A percentile compares a stretch with the other conserved stretches of the same genome.
Conservation (phyloP, 2,113 vertebrate species). For the Varanus salvator region DNA sequence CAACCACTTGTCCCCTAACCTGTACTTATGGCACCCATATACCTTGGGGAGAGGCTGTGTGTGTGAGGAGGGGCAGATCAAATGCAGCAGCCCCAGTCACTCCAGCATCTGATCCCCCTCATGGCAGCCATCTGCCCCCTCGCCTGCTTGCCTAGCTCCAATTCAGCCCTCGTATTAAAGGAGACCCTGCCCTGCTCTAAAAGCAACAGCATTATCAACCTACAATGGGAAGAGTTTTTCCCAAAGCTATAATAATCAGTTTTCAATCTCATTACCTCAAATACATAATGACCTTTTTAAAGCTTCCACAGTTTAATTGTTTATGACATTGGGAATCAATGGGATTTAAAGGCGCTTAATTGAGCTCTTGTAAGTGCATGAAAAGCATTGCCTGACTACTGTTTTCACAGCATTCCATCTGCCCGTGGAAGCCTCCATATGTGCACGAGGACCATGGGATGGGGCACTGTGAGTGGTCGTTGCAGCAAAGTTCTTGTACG, state of each 20-base stretch:
- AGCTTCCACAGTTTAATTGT: constrained; percentile 9
- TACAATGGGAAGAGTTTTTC: background rate
- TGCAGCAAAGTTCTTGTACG: background rate
- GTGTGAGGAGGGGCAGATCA: too few relatives aligned
- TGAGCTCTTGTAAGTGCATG: background rate
- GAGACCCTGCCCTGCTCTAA: too few relatives aligned
- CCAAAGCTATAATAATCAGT: background rate
- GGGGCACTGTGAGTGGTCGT: background rate
- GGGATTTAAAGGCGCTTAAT: constrained; percentile 22
- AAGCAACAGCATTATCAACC: background rate
- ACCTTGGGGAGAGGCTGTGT: too few relatives aligned
- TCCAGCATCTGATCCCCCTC: too few relatives aligned
- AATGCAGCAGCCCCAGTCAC: too few relatives aligned
- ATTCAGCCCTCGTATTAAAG: too few relatives aligned
- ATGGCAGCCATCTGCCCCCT: too few relatives aligned
- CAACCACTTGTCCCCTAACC: too few relatives aligned
- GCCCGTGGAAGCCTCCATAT: background rate
- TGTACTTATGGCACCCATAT: too few relatives aligned
- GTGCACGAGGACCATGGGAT: background rate
- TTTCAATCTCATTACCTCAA: constrained; percentile 20
- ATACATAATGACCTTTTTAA: constrained; percentile 21
- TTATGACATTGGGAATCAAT: constrained; percentile 30
- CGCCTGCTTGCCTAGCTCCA: too few relatives aligned
- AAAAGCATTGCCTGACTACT: background rate
- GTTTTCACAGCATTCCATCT: background rate